Percentiles rank a stretch among this genome's conserved stretches.
These are phyloP conservation scores for Scophthalmus maximus DNA, from an alignment of 2,113 vertebrate genomes.

Conservation along the genomic window DNA sequence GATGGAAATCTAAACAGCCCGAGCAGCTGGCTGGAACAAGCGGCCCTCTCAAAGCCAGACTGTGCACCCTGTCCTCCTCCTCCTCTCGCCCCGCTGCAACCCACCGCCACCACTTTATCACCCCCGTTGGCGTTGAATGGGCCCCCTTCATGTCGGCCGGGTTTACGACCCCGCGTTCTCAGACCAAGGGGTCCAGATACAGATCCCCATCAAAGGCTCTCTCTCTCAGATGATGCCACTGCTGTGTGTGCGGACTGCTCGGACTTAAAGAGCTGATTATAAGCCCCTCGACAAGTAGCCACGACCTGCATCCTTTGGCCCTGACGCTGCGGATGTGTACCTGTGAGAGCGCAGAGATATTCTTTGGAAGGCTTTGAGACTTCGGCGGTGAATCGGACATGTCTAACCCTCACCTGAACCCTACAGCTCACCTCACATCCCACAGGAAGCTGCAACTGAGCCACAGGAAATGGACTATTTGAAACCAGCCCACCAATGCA, in stretches of 20 bases:
- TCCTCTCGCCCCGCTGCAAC: constrained; percentile 38
- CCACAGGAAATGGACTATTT: constrained; percentile 66
- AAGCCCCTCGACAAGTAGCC: constrained; percentile 26
- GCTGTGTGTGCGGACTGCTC: constrained; percentile 38
- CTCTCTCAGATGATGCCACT: constrained; percentile 68
- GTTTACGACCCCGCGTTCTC: constrained; percentile 76
- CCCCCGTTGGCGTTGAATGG: constrained; percentile 73
- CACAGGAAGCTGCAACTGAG: constrained; percentile 68
- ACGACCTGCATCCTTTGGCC: constrained; percentile 6
- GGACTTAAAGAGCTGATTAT: constrained; percentile 56
- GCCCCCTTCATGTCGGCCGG: constrained; percentile 72
- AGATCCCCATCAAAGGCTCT: constrained; percentile 75
- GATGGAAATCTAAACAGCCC: constrained; percentile 81
- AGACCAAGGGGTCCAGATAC: constrained; percentile 71
- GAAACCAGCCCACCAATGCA: constrained; percentile 23
- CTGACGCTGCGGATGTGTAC: constrained; percentile 16
- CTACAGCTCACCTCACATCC: constrained; percentile 54
- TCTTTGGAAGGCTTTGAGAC: constrained; percentile 26
- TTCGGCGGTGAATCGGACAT: constrained; percentile 36
- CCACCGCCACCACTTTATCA: constrained; percentile 64
- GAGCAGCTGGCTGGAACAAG: constrained; percentile 75
- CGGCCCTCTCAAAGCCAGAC: constrained; percentile 72
- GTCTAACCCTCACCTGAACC: constrained; percentile 56
- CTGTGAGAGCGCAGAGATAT: constrained; percentile 11
- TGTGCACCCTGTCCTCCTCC: constrained; percentile 49